Evolutionary conservation across 2,888 invertebrate genomes (phyloP).

Genomic region (Gryllus longicercus): DNA sequence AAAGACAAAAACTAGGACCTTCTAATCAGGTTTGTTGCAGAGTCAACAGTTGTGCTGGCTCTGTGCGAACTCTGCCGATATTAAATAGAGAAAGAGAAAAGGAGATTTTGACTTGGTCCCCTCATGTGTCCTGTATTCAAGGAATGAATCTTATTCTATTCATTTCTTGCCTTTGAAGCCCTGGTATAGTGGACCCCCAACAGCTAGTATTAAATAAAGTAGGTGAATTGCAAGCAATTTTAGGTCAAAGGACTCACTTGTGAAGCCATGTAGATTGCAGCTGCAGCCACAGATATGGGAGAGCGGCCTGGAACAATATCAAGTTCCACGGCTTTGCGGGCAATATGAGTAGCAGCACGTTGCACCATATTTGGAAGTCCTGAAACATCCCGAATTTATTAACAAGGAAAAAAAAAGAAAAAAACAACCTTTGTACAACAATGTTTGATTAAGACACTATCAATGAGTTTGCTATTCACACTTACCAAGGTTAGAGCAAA

Average conservation of each 20-base stretch:
- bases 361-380: conserved; percentile 83
- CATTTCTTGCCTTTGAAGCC: no score
- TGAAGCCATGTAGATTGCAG: conserved; percentile 99
- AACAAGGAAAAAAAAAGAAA: background rate
- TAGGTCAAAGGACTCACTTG: conserved; percentile 57
- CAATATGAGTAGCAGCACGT: conserved; percentile 93
- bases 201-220: no score
- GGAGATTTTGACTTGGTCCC: no score
- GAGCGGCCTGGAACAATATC: conserved; percentile 97
- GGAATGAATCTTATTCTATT: no score
- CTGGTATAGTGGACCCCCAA: no score
- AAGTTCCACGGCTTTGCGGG: conserved; percentile 91
- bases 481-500: conserved; percentile 85
- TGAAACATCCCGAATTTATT: conserved; percentile 24
- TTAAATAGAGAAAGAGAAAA: no score
- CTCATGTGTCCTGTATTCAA: no score
- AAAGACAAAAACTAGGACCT: no score
- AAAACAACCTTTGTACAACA: background rate
- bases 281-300: conserved; percentile 97
- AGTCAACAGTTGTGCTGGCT: no score
- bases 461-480: background rate
- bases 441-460: background rate
- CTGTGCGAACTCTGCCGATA: no score
- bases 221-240: background rate
- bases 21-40: no score